phyloP scores from a whole-genome alignment of 2,113 vertebrate genomes.

The Corythoichthys intestinalis region DNA sequence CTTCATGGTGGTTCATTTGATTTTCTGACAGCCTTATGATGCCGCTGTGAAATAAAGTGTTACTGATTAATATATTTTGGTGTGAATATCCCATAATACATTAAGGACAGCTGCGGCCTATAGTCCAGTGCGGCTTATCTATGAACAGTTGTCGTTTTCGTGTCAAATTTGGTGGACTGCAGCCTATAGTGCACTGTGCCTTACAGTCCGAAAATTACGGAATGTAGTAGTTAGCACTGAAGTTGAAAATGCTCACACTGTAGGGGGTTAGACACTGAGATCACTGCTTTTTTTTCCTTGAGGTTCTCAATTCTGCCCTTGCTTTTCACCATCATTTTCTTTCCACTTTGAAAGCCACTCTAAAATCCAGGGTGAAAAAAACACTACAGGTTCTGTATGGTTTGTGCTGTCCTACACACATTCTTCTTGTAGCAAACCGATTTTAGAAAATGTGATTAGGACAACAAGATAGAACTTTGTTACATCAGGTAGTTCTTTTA shows the following conservation, averaged over 20 bases:
- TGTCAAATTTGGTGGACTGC: no score
- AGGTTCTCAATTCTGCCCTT: conserved; percentile 41
- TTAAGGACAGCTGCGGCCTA: no score
- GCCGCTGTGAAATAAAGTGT: no score
- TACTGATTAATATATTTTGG: no score
- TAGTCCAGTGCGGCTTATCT: no score
- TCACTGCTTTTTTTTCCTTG: conserved; percentile 26
- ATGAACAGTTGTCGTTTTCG: no score
- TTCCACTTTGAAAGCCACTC: conserved; percentile 60
- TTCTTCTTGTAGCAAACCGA: conserved; percentile 27
- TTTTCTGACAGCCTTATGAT: no score
- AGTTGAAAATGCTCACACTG: conserved; percentile 30
- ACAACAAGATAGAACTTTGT: conserved; percentile 10
- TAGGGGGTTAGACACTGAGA: conserved; percentile 38
- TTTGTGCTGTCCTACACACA: conserved; percentile 44
- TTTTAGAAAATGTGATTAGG: conserved; percentile 42
- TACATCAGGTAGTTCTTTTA: conserved; percentile 24
- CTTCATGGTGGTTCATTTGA: no score
- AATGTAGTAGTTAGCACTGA: conserved; percentile 22
- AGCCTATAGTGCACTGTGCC: no score
- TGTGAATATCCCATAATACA: no score
- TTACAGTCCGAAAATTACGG: no score
- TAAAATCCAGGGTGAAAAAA: conserved; percentile 71
- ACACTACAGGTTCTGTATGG: conserved; percentile 53
- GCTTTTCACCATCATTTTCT: conserved; percentile 47